Evolutionary conservation across 2,797 vertebrate species (phyloP), one percentile per base, ranked within the genome.

Genomic region (Australoheros facetus): DNA sequence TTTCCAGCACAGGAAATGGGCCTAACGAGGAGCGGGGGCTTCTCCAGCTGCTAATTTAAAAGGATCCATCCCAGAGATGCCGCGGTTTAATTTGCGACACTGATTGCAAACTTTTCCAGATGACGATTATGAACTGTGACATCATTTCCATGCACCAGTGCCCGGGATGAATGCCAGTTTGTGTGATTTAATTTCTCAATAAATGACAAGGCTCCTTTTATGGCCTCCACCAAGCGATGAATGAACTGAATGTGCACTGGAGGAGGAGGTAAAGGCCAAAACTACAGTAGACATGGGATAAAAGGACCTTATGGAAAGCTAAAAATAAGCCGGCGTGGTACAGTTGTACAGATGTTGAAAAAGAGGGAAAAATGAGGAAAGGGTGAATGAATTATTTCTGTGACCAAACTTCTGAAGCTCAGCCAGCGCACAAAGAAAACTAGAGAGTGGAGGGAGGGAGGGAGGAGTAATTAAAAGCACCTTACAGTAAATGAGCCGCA

Each of bases 181-280:
- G 85, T 78, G 87, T 91, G 92, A 94, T 93, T 93, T 92, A 82
- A 93, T 94, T 90, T 91, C 85, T 82, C 83, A 80, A 78, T 88
- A 90, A 93, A 92, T 93, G 91, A 94, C 90, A 85, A 87, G 85
- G 76, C 75, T 80, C 62, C 81, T 90, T 93, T 91, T 90, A 93
- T 62, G 83, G 79, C 83, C 39, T 77, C 66, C 80, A n/a, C 79
- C 9, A 53, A 85, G 85, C 75, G 23, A 85, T 82, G 84, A 90
- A 84, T 86, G 88, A 85, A 86, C 62, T 66, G 30, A 86, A 87
- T 82, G 88, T 83, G 80, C 79, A 64, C 12, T 17, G 48, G 21
- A 56, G 30, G 28, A 16, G 28, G 5, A 21, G 34, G 26, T 10
- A 23, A 13, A 14, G 34, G 74, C 48, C 14, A 1, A 45, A 70